phyloP scores from a whole-genome alignment of 2,797 vertebrate genomes.

The Holocentrus rufus region DNA sequence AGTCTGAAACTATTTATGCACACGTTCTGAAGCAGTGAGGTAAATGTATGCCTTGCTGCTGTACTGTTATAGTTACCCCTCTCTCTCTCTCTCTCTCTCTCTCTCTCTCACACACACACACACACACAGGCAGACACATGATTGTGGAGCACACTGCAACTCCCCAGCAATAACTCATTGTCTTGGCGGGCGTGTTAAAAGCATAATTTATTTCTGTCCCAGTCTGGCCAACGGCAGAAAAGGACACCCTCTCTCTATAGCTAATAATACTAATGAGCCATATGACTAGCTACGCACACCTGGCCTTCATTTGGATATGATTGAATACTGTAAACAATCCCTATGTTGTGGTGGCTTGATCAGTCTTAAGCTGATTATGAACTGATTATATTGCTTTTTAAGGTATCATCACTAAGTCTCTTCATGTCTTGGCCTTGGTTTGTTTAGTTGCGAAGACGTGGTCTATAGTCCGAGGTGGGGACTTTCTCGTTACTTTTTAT shows the following conservation, averaged over 20 bases:
- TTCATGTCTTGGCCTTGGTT: background rate
- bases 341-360: conserved; percentile 3
- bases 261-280: conserved; percentile 70
- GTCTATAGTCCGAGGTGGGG: background rate
- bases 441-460: background rate
- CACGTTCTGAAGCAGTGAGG: background rate
- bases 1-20: background rate
- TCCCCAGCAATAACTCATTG: conserved; percentile 52
- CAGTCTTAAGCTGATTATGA: background rate
- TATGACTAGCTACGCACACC: conserved; percentile 30
- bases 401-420: background rate
- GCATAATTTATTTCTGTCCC: conserved; percentile 67
- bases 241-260: conserved; percentile 48
- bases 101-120: conserved; percentile 7
- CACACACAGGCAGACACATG: background rate
- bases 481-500: conserved; percentile 62
- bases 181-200: conserved; percentile 52
- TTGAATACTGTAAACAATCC: conserved; percentile 32
- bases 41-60: background rate
- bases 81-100: background rate
- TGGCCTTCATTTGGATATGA: conserved; percentile 36
- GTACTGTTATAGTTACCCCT: background rate
- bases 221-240: conserved; percentile 39
- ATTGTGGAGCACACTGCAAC: conserved; percentile 16
- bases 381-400: conserved; percentile 14